Evolutionary conservation across 2,888 invertebrate species (phyloP).

Genomic region (Rhopalosiphum nymphaeae): DNA sequence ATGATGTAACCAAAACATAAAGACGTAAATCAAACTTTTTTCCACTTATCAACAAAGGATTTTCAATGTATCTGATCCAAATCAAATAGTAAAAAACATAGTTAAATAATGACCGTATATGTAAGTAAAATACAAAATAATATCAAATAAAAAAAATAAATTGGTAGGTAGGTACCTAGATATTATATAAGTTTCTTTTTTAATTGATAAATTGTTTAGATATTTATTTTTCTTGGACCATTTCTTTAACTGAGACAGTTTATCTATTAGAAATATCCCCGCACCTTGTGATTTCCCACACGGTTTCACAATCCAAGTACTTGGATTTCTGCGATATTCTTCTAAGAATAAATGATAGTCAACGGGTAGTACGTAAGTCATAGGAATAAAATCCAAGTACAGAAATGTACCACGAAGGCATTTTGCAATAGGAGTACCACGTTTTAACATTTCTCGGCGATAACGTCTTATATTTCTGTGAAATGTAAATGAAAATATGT

Average conservation of each 20-base stretch:
- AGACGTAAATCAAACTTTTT: slow-evolving; percentile 95
- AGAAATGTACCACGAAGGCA: slow-evolving; percentile 83
- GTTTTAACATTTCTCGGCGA: slow-evolving; percentile 90
- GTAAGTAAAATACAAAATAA: background rate
- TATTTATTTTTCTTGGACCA: slow-evolving; percentile 90
- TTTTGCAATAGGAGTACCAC: slow-evolving; percentile 88
- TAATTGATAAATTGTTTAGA: slow-evolving; percentile 73
- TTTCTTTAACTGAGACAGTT: slow-evolving; percentile 91
- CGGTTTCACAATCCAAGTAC: slow-evolving; percentile 98
- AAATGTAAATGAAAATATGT: background rate
- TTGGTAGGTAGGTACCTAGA: slow-evolving; percentile 72
- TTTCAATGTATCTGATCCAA: slow-evolving; percentile 82
- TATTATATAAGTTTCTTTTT: slow-evolving; percentile 93
- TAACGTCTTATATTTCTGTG: slow-evolving; percentile 94
- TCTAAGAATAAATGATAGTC: slow-evolving; percentile 98
- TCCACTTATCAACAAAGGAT: slow-evolving; percentile 93
- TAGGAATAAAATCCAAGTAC: slow-evolving; percentile 91
- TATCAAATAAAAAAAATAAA: background rate
- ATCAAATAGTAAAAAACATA: background rate
- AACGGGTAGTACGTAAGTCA: slow-evolving; percentile 90
- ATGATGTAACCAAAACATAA: slow-evolving; percentile 93
- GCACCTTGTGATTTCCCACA: slow-evolving; percentile 94
- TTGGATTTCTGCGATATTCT: slow-evolving; percentile 93
- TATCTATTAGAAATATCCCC: slow-evolving; percentile 95
- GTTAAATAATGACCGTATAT: background rate